Evolutionary conservation across 2,113 vertebrate genomes (phyloP).

Genomic region (Oceanites oceanicus): DNA sequence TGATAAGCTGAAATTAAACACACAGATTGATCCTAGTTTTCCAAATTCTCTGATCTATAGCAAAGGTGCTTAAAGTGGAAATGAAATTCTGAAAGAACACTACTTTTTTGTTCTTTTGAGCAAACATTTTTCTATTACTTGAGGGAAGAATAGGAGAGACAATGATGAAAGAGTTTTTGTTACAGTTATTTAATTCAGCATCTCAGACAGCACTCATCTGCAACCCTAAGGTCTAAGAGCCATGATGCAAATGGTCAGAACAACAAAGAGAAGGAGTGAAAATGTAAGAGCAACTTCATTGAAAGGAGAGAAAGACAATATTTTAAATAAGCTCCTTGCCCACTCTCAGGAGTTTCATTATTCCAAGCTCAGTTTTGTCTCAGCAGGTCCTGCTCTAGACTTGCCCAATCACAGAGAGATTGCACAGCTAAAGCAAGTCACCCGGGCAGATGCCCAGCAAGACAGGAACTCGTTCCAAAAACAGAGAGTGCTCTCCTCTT

Average conservation of each 20-base stretch:
- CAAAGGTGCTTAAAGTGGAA: not conserved
- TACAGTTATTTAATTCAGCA: not conserved
- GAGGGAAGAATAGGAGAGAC: not conserved
- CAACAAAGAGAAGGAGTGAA: not conserved
- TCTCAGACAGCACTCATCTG: not conserved
- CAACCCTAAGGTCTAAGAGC: not conserved
- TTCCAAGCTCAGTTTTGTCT: not conserved
- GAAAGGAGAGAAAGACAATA: not conserved
- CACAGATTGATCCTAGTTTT: not conserved
- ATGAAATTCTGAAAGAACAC: not conserved
- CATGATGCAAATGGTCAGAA: not conserved
- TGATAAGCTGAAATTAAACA: not conserved
- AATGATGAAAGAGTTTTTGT: not conserved
- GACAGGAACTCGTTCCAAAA: not conserved
- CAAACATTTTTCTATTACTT: not conserved
- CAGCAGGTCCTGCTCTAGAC: not conserved
- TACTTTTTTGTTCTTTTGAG: not conserved
- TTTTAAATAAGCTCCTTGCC: not conserved
- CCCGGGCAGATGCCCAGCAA: not conserved
- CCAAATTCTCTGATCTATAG: not conserved
- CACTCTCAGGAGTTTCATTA: not conserved
- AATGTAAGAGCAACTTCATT: not conserved
- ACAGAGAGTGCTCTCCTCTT: not conserved
- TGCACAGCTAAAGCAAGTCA: not conserved
- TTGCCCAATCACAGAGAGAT: not conserved